Conservation (phyloP, 2,113 vertebrate species). For the Xiphias gladius region DNA sequence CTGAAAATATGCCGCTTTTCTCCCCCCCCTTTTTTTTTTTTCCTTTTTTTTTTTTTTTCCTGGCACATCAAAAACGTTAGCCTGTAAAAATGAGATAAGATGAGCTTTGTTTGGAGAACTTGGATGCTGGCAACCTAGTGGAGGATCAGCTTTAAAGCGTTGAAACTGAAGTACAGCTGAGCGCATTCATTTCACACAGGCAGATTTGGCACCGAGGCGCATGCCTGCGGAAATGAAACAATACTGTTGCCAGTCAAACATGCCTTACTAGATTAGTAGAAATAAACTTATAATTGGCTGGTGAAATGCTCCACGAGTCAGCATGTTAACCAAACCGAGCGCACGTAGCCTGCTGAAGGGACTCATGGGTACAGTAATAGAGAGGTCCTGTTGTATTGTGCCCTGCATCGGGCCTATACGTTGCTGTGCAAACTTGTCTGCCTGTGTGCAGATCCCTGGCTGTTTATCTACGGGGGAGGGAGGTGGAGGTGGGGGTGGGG, state of each 20-base stretch:
- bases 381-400: background rate
- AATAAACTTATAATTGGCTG: constrained; percentile 27
- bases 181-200: constrained; percentile 32
- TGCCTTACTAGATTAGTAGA: constrained; percentile 9
- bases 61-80: constrained; percentile 56
- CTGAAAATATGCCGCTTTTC: constrained; percentile 70
- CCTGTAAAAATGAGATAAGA: constrained; percentile 61
- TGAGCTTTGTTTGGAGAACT: constrained; percentile 67
- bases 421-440: constrained; percentile 35
- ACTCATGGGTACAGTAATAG: background rate
- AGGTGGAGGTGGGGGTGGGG: background rate
- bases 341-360: background rate
- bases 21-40: constrained; percentile 14
- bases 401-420: background rate
- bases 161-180: constrained; percentile 43
- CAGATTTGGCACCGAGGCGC: constrained; percentile 43
- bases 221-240: constrained; percentile 48
- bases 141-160: constrained; percentile 53
- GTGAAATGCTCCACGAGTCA: background rate
- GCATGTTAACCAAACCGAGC: background rate
- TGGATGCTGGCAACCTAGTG: constrained; percentile 48
- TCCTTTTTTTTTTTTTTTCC: constrained; percentile 8
- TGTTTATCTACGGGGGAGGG: background rate
- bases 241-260: constrained; percentile 31
- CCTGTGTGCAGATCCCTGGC: constrained; percentile 8